Conservation (phyloP, 2,113 vertebrate genomes). For the Pyrgilauda ruficollis region DNA sequence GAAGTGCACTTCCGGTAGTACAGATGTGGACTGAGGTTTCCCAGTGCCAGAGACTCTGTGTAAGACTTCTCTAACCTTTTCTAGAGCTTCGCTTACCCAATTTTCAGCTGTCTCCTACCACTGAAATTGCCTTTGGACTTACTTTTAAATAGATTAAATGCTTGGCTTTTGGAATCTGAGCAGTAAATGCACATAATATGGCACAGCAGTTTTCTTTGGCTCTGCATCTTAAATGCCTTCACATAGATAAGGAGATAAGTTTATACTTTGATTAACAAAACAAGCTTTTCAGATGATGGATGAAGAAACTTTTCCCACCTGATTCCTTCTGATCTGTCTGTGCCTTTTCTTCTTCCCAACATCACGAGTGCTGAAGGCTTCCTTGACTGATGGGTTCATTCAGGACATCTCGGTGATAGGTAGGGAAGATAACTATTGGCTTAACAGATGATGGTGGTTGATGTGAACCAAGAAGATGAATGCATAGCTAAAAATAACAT, state of each 20-base stretch:
- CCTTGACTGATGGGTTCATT: conserved; percentile 15
- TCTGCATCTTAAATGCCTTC: neutral
- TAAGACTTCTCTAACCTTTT: neutral
- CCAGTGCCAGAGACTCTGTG: neutral
- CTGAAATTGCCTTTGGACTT: neutral
- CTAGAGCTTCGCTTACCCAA: neutral
- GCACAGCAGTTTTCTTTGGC: neutral
- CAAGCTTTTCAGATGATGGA: neutral
- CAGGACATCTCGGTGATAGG: neutral
- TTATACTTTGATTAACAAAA: neutral
- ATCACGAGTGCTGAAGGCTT: neutral
- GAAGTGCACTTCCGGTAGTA: neutral
- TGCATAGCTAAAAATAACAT: conserved; percentile 3
- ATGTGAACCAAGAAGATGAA: conserved; percentile 24
- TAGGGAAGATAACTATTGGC: neutral
- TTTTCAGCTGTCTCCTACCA: neutral
- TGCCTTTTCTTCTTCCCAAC: neutral
- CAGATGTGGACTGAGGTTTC: neutral
- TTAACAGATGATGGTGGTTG: neutral
- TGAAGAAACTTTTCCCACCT: neutral
- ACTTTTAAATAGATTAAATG: neutral
- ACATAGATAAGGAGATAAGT: neutral
- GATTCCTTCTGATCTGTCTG: neutral
- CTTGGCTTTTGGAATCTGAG: neutral
- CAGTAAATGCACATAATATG: neutral